Percentiles rank a stretch among this genome's conserved stretches.
Conservation (phyloP, 2,113 vertebrate species). For the Numida meleagris region DNA sequence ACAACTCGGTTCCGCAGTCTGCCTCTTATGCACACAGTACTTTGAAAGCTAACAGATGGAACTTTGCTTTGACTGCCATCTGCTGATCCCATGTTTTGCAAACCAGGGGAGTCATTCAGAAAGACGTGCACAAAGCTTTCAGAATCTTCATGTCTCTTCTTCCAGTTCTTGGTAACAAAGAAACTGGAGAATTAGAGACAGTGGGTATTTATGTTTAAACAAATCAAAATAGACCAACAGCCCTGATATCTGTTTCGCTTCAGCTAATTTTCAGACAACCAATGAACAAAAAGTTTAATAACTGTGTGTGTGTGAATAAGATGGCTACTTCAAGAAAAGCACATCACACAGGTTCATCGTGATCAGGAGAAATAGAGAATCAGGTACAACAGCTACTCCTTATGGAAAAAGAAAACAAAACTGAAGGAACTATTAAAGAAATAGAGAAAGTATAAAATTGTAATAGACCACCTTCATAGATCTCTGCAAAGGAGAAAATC, state of each 20-base stretch:
- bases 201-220: neutral
- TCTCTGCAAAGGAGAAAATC: neutral
- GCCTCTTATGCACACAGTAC: neutral
- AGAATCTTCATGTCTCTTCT: neutral
- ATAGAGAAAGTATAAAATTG: neutral
- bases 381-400: neutral
- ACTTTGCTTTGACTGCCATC: conserved; percentile 78
- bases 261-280: neutral
- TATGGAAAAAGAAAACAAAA: neutral
- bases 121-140: neutral
- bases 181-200: neutral
- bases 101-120: neutral
- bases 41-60: conserved; percentile 6
- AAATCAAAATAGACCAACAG: neutral
- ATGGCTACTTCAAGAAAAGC: neutral
- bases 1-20: neutral
- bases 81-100: conserved; percentile 60
- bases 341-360: neutral
- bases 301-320: neutral
- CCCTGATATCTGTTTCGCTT: neutral
- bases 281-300: neutral
- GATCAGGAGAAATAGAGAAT: neutral
- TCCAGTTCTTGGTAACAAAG: neutral
- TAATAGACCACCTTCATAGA: neutral
- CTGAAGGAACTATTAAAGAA: neutral